Evolutionary conservation across 2,797 vertebrate genomes (phyloP).

Genomic region (Naso thynnoides): DNA sequence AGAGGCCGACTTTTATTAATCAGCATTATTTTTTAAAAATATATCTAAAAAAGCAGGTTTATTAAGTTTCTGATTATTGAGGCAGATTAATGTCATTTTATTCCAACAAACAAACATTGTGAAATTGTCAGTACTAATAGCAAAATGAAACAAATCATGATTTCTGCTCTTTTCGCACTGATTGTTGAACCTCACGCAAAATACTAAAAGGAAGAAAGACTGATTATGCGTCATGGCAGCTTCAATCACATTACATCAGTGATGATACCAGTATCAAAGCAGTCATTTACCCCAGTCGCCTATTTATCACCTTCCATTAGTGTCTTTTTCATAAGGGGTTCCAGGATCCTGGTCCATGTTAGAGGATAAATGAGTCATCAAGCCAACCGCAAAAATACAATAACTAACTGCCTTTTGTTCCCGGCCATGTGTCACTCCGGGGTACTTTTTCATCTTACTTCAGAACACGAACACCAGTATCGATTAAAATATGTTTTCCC

Average conservation of each 20-base stretch:
- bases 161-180: conserved; percentile 12
- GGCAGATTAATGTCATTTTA: background rate
- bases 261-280: conserved; percentile 70
- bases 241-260: conserved; percentile 61
- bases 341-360: conserved; percentile 64
- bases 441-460: conserved; percentile 26
- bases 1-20: too few species aligned
- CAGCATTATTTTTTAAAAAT: too few species aligned
- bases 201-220: conserved; percentile 5
- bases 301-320: conserved; percentile 81
- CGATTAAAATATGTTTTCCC: conserved; percentile 69
- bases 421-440: conserved; percentile 31
- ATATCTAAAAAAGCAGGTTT: background rate
- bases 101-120: background rate
- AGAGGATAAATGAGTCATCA: conserved; percentile 69
- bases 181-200: background rate
- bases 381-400: conserved; percentile 54
- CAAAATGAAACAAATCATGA: conserved; percentile 1
- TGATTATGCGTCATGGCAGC: conserved; percentile 30
- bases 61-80: background rate
- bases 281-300: conserved; percentile 72
- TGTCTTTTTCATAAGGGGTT: conserved; percentile 62
- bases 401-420: conserved; percentile 58
- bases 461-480: conserved; percentile 46
- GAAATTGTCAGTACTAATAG: background rate